Base-by-base conservation (phyloP, 2,797 vertebrate species). In the Spondyliosoma cantharus region DNA sequence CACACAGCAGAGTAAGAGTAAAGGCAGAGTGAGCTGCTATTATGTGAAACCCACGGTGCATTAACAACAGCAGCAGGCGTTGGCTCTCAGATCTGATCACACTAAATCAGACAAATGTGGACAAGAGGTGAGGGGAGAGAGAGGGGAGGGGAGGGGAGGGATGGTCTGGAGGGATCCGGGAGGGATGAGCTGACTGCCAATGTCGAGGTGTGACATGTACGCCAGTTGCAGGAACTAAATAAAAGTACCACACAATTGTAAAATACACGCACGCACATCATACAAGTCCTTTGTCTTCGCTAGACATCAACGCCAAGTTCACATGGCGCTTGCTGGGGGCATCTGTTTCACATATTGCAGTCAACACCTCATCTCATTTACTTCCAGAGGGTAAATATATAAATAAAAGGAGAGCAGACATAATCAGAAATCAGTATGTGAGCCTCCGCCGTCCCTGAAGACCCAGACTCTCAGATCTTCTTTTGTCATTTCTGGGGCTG, bases 51-150 rank as follows among this genome's bases (percentile, higher is more conserved):
- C 90, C 91, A 93, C 82, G 94, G 95, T 95, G 95, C 95, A 96
- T 97, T 97, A 97, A 96, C 96, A 97, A 95, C 95, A 92, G 95
- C 95, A 96, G 96, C 96, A 96, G 85, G 83, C 76, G 96, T 97
- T 95, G 93, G 94, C 96, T 96, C 96, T 97, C 96, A 96, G 96
- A 97, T 98, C 96, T 97, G 96, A 98, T 98, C 97, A 97, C 96
- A 96, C 96, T 97, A 97, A 98, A 98, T 97, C 96, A 98, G 96
- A 96, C 96, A 93, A 96, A 96, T 96, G 95, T 94, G 95, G 95
- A 97, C 95, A 94, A 96, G 96, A 96, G 96, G 95, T 96, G 95
- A 95, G 91, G 93, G 93, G 93, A 89, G 93, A 93, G 95, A 94
- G 91, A 90, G 94, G 87, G 92, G 50, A 9, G 49, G 70, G 53